Evolutionary conservation across 1,140 invertebrate genomes (phyloP), one percentile per base, ranked within the genome.

Genomic region (Tribolium castaneum): DNA sequence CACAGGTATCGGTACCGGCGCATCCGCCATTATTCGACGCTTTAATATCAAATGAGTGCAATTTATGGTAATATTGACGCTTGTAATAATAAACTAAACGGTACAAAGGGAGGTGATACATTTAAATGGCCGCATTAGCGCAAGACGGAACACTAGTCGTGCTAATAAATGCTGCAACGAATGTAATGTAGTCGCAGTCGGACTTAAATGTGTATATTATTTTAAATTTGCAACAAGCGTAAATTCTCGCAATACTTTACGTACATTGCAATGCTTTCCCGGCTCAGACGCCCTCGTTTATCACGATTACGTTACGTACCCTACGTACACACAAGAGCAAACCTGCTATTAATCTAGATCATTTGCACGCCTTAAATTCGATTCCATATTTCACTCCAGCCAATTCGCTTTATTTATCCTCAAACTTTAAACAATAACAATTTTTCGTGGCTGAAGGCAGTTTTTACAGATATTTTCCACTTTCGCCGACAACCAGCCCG

Each of bases 401-500:
- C n/a, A 6, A 45, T 45, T 45, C 7, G n/a, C 39, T 45, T 9
- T 45, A 45, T 45, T 45, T 45, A 19, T 19, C 16, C 16, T 19
- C 2, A 19, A 19, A 19, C 16, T 19, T 19, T 19, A 2, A 19
- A 19, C 16, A 19, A 19, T 19, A 19, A 19, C 16, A 19, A 19
- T 19, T 19, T 19, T 19, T 19, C 16, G 16, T 19, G n/a, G n/a
- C n/a, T n/a, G n/a, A n/a, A n/a, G n/a, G n/a, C n/a, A n/a, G n/a
- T n/a, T n/a, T n/a, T n/a, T n/a, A 19, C 16, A 89, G 80, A 84
- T 82, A n/a, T 87, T 87, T 70, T 82, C 86, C 4, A 87, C 86
- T 0, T 86, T 82, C 50, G 76, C 83, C 3, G 86, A 87, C 76
- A 86, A 86, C 76, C 84, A 93, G 83, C 87, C 91, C 0, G 91